Evolutionary conservation across 1,140 invertebrate species (phyloP), one percentile per base, ranked within the genome.

Genomic region (Tribolium madens): DNA sequence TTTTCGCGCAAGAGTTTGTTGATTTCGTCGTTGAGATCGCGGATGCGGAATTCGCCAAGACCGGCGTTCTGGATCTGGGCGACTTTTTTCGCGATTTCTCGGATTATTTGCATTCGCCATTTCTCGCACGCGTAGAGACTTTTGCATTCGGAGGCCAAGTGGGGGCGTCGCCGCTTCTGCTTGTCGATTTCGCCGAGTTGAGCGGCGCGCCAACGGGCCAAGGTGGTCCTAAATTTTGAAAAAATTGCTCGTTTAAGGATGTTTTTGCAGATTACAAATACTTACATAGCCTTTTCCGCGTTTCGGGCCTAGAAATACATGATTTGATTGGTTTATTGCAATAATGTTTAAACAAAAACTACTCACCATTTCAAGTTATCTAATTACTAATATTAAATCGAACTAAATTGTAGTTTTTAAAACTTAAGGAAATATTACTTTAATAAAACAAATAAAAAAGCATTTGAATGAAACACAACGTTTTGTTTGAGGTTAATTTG

Each of bases 31-130:
- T 99, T 99, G 0, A 99, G 87, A 87, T 99, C 98, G 31, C 98
- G 88, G 79, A 99, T 97, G 36, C 98, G 91, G 85, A 98, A 99
- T 88, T 99, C 98, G 0, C 98, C 98, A 0, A 99, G 88, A 80
- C 98, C 98, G 82, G 98, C 98, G 89, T 99, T 99, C 87, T 99
- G 98, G 85, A 99, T 99, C 87, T 98, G 96, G 12, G 98, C 94
- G n/a, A 99, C 98, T 89, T 99, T 99, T 83, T 97, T 96, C 0
- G 97, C 96, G 42, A 99, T 95, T 88, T 99, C 98, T 76, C 97
- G 88, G 60, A 99, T 97, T 74, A 99, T 98, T 86, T 99, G 96
- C 85, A 96, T 90, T 81, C 98, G 89, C 93, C 96, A 99, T 88
- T 97, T 98, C 84, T 99, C 97, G 60, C 95, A 95, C 85, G 97